Percentiles rank a stretch among this genome's conserved stretches.
phyloP scores from a whole-genome alignment of 2,113 vertebrate species.

The Urocynchramus pylzowi region DNA sequence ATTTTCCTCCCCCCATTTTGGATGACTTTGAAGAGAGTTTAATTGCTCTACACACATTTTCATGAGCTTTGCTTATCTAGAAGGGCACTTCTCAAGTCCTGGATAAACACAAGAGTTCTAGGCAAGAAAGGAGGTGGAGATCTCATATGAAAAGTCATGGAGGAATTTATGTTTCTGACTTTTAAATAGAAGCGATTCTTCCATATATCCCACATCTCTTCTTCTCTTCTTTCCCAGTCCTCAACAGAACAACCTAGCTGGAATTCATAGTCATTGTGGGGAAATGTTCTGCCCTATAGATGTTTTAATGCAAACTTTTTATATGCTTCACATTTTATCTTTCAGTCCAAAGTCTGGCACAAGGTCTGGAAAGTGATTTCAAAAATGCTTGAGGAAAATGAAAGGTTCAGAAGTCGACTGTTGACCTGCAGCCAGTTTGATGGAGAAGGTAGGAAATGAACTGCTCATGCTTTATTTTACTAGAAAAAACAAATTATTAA shows the following conservation, averaged over 20 bases:
- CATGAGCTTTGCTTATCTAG: not conserved
- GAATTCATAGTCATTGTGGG: not conserved
- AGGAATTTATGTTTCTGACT: not conserved
- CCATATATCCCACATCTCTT: not conserved
- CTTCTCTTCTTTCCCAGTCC: not conserved
- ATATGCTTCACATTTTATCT: conserved; percentile 5
- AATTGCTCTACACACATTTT: not conserved
- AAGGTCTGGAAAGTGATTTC: conserved; percentile 81
- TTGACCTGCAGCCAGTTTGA: conserved; percentile 40
- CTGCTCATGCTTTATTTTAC: not conserved
- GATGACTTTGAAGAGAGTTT: not conserved
- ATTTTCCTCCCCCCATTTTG: fast-evolving
- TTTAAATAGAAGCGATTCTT: not conserved
- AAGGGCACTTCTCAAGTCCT: not conserved
- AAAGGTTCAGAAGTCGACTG: conserved; percentile 76
- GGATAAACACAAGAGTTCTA: not conserved
- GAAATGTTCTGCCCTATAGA: not conserved
- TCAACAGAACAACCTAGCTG: not conserved
- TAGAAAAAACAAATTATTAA: not conserved
- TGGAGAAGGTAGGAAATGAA: conserved; percentile 57
- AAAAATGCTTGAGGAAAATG: conserved; percentile 88
- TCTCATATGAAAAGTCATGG: not conserved
- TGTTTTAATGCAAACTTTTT: not conserved
- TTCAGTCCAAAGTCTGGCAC: conserved; percentile 71
- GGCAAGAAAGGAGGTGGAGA: not conserved